Evolutionary conservation across 2,888 invertebrate species (phyloP), one percentile per base, ranked within the genome.

Genomic region (Apantesis nais): DNA sequence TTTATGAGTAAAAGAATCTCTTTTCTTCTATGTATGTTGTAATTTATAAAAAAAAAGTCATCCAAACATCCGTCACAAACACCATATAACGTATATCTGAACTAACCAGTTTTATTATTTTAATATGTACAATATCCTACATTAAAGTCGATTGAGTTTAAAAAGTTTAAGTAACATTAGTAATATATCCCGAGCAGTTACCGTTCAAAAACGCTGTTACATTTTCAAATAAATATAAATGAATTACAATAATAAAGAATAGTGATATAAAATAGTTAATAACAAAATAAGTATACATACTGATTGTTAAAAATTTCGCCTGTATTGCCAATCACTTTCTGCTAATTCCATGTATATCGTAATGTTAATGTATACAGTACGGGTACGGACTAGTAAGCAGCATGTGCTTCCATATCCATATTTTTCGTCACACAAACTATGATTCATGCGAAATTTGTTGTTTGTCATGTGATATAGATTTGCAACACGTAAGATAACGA

Each of bases 391-490:
- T n/a, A 55, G 55, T n/a, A 63, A 39, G 39, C 39, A 31, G 34
- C 16, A 41, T 58, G 41, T 61, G 41, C 55, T 39, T 62, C 19
- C 68, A 68, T 68, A 63, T 39, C 55, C 62, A 68, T 55, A 39
- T 25, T 44, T 55, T 63, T 14, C 52, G 48, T 22, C 62, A 66
- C 9, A 58, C 39, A 39, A 29, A 58, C 14, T 1, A 58, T 58
- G 66, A 58, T 39, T 66, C 66, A 64, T 44, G 25, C 25, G 25
- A 29, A 55, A 25, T 14, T 4, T 55, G n/a, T 34, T 52, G 11
- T 52, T 22, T 52, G n/a, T n/a, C 11, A n/a, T 48, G 48, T 8
- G 19, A 22, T 48, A 22, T 48, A 48, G 22, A 0, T 48, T 48
- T 48, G 22, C 19, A 22, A 48, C 19, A 19, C 7, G 48, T 48